phyloP scores from a whole-genome alignment of 2,797 vertebrate species.

The Cossypha niveicapilla region DNA sequence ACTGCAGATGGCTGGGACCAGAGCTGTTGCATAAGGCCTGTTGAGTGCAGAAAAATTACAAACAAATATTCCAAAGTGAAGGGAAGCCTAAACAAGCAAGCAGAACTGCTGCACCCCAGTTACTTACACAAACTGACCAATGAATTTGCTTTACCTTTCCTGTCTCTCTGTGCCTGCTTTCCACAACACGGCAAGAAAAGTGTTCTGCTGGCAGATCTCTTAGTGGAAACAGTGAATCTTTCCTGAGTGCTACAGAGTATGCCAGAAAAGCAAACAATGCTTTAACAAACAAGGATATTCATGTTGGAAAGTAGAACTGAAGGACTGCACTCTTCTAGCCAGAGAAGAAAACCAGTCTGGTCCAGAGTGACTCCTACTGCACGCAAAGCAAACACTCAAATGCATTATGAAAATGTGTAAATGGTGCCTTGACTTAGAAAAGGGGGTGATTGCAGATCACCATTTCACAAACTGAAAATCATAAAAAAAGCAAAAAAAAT shows the following conservation, averaged over 20 bases:
- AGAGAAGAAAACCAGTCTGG: background rate
- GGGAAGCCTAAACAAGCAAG: background rate
- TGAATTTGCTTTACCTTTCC: background rate
- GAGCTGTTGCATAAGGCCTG: background rate
- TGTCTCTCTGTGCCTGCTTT: background rate
- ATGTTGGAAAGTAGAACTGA: background rate
- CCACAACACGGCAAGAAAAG: background rate
- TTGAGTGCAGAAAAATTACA: background rate
- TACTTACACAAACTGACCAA: background rate
- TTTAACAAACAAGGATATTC: background rate
- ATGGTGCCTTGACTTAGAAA: background rate
- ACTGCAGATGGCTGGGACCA: background rate
- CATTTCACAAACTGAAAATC: background rate
- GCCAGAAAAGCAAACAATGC: conserved; percentile 17
- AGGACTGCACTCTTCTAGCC: background rate
- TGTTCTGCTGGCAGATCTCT: background rate
- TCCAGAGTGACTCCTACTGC: background rate
- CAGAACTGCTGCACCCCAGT: background rate
- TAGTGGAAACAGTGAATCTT: background rate
- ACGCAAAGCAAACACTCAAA: background rate
- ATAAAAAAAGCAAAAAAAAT: background rate
- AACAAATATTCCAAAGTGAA: background rate
- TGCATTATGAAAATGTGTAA: background rate
- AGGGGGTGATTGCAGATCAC: background rate
- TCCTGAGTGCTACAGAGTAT: background rate